Conservation (phyloP, 2,888 invertebrate species). For the Neoscelio sp. region DNA sequence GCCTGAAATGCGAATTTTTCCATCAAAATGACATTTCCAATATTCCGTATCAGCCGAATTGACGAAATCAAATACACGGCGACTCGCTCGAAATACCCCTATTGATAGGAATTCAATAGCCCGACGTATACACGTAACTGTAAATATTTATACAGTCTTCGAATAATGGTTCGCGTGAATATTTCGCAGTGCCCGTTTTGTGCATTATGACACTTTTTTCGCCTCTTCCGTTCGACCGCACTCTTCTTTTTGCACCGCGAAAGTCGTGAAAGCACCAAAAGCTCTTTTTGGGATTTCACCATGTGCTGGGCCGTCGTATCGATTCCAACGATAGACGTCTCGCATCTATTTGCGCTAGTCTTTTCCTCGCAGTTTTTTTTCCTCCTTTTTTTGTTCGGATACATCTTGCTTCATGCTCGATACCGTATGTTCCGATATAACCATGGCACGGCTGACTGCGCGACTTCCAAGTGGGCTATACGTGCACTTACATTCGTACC, state of each 20-base stretch:
- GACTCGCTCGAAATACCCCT: constrained; percentile 23
- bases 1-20: constrained; percentile 28
- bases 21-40: constrained; percentile 48
- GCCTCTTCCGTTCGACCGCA: constrained; percentile 17
- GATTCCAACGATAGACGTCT: constrained; percentile 30
- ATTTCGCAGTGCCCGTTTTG: constrained; percentile 16
- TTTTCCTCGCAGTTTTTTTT: constrained; percentile 15
- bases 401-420: constrained; percentile 35
- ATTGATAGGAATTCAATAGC: constrained; percentile 43
- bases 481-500: constrained; percentile 47
- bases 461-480: constrained; percentile 53
- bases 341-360: constrained; percentile 3
- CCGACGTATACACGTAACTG: constrained; percentile 25
- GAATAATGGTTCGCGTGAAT: constrained; percentile 30
- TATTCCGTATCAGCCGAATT: constrained; percentile 42
- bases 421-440: constrained; percentile 55
- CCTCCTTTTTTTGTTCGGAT: constrained; percentile 35
- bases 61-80: constrained; percentile 47
- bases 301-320: constrained; percentile 29
- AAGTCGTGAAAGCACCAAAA: constrained; percentile 50
- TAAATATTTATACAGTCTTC: constrained; percentile 41
- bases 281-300: constrained; percentile 49
- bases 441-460: constrained; percentile 50
- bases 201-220: constrained; percentile 40
- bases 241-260: constrained; percentile 30